Conservation (phyloP, 2,888 invertebrate species). For the Athalia cordata region DNA sequence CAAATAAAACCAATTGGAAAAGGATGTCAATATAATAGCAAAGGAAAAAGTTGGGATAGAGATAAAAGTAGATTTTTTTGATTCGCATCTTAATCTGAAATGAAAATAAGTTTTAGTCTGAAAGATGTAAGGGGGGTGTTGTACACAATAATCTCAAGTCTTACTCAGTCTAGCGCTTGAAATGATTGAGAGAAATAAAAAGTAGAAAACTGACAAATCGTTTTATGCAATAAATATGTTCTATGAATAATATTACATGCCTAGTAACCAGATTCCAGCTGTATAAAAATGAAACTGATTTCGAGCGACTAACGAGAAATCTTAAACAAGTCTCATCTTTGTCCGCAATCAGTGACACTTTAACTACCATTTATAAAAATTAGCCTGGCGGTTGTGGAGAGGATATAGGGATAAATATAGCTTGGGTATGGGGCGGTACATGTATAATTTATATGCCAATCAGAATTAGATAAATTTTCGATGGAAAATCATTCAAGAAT, state of each 20-base stretch:
- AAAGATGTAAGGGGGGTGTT: slow-evolving; percentile 33
- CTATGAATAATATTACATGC: slow-evolving; percentile 41
- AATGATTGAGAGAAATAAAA: slow-evolving; percentile 46
- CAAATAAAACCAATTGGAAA: background rate
- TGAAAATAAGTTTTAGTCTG: slow-evolving; percentile 28
- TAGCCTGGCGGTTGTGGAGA: slow-evolving; percentile 67
- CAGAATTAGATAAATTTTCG: slow-evolving; percentile 29
- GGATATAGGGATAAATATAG: slow-evolving; percentile 67
- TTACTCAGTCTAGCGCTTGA: slow-evolving; percentile 40
- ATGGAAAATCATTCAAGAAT: background rate
- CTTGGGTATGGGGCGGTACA: background rate
- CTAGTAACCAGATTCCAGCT: slow-evolving; percentile 48
- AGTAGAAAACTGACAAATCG: background rate
- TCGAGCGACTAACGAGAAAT: slow-evolving; percentile 58
- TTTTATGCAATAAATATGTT: slow-evolving; percentile 23
- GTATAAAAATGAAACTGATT: slow-evolving; percentile 65
- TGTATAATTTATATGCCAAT: slow-evolving; percentile 42
- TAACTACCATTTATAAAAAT: slow-evolving; percentile 75
- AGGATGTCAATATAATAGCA: background rate
- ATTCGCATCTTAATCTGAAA: slow-evolving; percentile 37
- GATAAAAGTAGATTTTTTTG: background rate
- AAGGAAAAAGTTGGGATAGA: background rate
- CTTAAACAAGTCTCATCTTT: slow-evolving; percentile 52
- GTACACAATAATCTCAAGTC: slow-evolving; percentile 54
- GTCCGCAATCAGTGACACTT: slow-evolving; percentile 64